Percentiles rank a stretch among this genome's conserved stretches.
phyloP scores from a whole-genome alignment of 92 coral and sea anemone genomes.

The Siderastrea radians region DNA sequence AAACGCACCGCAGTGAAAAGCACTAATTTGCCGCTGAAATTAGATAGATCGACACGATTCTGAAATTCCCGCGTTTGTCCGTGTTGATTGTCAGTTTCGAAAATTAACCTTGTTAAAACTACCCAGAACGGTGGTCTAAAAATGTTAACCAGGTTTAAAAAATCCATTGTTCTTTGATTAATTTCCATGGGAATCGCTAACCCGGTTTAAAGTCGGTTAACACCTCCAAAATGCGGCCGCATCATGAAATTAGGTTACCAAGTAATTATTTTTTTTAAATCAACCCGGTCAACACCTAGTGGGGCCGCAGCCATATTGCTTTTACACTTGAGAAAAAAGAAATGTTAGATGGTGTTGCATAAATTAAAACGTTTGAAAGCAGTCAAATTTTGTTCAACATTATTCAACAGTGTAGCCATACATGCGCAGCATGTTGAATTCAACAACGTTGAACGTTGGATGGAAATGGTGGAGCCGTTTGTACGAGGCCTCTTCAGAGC shows the following conservation, averaged over 20 bases:
- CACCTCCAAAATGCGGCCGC: conserved; percentile 14
- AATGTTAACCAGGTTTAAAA: conserved; percentile 11
- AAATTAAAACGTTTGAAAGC: too few species aligned
- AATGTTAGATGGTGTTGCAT: too few species aligned
- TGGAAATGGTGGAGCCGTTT: too few species aligned
- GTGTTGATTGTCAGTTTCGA: conserved; percentile 11
- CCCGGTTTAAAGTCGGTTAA: conserved; percentile 10
- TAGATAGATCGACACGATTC: not conserved
- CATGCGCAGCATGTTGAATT: too few species aligned
- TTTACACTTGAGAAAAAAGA: too few species aligned
- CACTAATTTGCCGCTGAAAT: not conserved
- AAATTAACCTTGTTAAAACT: not conserved
- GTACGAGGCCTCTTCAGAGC: too few species aligned
- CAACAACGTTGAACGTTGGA: too few species aligned
- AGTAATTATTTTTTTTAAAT: conserved; percentile 4
- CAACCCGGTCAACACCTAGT: conserved; percentile 35
- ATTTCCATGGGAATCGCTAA: conserved; percentile 20
- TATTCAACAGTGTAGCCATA: too few species aligned
- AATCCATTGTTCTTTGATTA: conserved; percentile 18
- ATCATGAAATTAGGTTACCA: conserved; percentile 11
- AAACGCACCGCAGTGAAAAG: not conserved
- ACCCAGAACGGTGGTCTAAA: conserved; percentile 16
- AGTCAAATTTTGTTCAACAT: too few species aligned
- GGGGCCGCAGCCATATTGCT: conserved; percentile 21
- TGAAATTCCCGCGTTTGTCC: not conserved